Evolutionary conservation across 64 coral and sea anemone genomes (phyloP).

Genomic region (Montipora capricornis): DNA sequence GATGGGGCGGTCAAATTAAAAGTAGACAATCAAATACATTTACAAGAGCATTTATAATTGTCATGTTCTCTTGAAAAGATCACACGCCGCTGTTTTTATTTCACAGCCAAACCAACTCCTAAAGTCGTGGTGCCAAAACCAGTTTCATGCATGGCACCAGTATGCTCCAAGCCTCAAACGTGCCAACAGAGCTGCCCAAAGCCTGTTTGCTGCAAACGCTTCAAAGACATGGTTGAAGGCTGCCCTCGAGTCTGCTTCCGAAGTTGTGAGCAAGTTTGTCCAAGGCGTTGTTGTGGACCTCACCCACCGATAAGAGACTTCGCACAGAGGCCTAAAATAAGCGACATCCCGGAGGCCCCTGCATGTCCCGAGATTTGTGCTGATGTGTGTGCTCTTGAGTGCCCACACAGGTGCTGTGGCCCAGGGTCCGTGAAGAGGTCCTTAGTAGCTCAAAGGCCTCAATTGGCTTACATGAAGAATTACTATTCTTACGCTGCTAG

Average conservation of each 20-base stretch:
- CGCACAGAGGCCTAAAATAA: slow-evolving; percentile 41
- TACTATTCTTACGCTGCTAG: neutral
- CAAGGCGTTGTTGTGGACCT: slow-evolving; percentile 88
- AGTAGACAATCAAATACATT: too few relatives aligned
- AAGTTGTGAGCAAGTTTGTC: slow-evolving; percentile 64
- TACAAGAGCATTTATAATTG: too few relatives aligned
- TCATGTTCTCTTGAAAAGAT: too few relatives aligned
- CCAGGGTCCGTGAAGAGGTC: slow-evolving; percentile 82
- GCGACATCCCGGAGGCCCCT: slow-evolving; percentile 30
- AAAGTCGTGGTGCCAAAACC: slow-evolving; percentile 4
- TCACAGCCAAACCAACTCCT: slow-evolving; percentile 22
- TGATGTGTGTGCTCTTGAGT: slow-evolving; percentile 92
- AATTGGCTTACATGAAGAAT: slow-evolving; percentile 43
- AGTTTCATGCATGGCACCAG: slow-evolving; percentile 3
- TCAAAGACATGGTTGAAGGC: slow-evolving; percentile 4
- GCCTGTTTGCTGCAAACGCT: slow-evolving; percentile 54
- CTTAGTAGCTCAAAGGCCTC: slow-evolving; percentile 23
- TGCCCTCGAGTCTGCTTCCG: slow-evolving; percentile 77
- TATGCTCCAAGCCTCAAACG: slow-evolving; percentile 27
- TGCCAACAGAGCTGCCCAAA: slow-evolving; percentile 55
- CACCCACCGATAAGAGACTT: slow-evolving; percentile 33
- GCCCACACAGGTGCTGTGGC: slow-evolving; percentile 91
- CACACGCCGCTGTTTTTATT: neutral
- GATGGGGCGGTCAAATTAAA: too few relatives aligned
- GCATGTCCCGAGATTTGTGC: slow-evolving; percentile 81